Evolutionary conservation across 2,797 vertebrate species (phyloP), one percentile per base, ranked within the genome.

Genomic region (Enteromius afrohamiltoni): DNA sequence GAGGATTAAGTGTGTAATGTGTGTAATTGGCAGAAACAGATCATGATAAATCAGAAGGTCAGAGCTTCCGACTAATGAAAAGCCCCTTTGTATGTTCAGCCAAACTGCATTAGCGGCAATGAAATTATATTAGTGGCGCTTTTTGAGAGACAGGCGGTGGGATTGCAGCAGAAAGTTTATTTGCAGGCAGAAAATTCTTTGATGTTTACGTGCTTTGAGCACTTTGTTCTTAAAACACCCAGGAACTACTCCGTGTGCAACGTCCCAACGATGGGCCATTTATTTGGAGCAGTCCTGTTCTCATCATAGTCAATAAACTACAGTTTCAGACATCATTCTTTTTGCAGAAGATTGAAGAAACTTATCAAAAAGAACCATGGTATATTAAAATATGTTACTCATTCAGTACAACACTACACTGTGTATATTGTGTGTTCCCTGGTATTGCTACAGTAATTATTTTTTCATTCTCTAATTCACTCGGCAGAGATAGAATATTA

Each of bases 11-110:
- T 73, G 34, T 82, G 86, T 82, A 88, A 90, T 86, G 89, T 4
- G 85, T 47, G 87, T 91, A 93, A 93, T 91, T 90, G 91, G 90
- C 88, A 89, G 90, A 87, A 93, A 92, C 89, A 86, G 86, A 91
- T 91, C 87, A 89, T 87, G 89, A 92, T 92, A 91, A 90, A 91
- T 86, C 88, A 85, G 85, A 88, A 85, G 86, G 90, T 88, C 90
- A 83, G 71, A 49, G 84, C 87, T 89, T 77, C 40, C 78, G 86
- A 81, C 75, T 85, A 88, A 92, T 93, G 89, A 94, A 94, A 92
- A 89, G 88, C 76, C 77, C 74, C 83, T 92, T 92, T 94, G 91
- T 93, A 89, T 83, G 85, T 90, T 84, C 88, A 89, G 86, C 79
- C 87, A 92, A 91, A 93, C 90, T 87, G 87, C 85, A 93, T 90